phyloP scores from a whole-genome alignment of 1,140 invertebrate species.

The Cyclargus thomasi region DNA sequence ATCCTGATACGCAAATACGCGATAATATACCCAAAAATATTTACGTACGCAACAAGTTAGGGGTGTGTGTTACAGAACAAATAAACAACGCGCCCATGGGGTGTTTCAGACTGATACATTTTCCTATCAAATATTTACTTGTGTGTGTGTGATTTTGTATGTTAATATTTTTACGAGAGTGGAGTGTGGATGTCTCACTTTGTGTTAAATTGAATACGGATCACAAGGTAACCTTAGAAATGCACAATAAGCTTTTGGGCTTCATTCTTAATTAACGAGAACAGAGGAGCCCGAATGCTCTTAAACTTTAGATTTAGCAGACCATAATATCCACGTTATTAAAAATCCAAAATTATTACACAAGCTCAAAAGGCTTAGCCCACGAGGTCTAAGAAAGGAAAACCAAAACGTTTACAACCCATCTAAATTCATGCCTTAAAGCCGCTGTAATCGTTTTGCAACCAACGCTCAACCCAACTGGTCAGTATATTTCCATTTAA shows the following conservation, averaged over 20 bases:
- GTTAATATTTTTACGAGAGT: not conserved
- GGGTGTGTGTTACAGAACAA: not conserved
- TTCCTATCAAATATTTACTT: not conserved
- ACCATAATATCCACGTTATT: no score
- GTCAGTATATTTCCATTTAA: constrained; percentile 9
- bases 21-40: not conserved
- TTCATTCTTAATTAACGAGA: no score
- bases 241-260: no score
- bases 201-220: not conserved
- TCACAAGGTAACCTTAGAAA: no score
- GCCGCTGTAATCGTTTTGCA: not conserved
- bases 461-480: not conserved
- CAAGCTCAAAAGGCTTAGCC: not conserved
- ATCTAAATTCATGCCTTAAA: not conserved
- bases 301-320: no score
- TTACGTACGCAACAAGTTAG: not conserved
- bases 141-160: not conserved
- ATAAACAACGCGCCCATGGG: not conserved
- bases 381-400: not conserved
- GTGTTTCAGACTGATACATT: not conserved
- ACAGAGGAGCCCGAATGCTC: no score
- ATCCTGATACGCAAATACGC: no score
- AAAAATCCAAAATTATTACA: not conserved
- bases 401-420: not conserved
- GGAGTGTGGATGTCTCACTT: no score